Base-by-base conservation (phyloP, 2,888 invertebrate species). In the Oscheius myriophilus region DNA sequence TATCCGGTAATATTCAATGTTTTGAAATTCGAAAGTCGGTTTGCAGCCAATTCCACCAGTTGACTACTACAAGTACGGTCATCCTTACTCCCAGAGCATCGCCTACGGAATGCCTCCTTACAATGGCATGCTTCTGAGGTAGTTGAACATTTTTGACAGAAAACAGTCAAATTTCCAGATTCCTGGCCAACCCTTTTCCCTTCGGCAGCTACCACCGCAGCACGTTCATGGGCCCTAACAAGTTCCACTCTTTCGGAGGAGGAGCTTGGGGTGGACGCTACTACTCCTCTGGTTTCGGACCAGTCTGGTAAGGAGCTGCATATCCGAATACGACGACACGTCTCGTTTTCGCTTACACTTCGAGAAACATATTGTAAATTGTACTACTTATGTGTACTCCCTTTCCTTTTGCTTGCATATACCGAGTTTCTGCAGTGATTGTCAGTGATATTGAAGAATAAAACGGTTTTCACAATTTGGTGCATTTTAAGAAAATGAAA, bases 71-170 rank as follows among this genome's bases (percentile, higher is more conserved):
- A 61, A 61, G 39, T 61, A 61, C 33, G 61, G 61, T 25, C 61
- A 61, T 49, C 73, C 75, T 14, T 78, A 78, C 65, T 78, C 78
- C 42, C 75, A 78, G 62, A 75, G 67, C 68, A 57, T 78, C 62
- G 70, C 73, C 42, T 78, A 78, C 61, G 78, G 80, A 52, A 79
- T 80, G 78, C 80, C 80, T 26, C 80, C 80, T 39, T 76, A 79
- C 55, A 79, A 79, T 59, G 77, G 77, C 26, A 80, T 80, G 80
- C 65, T 80, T 14, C 67, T 73, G 70, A 70, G 78, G 70, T 73
- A 23, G 33, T 11, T 21, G 25, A 43, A 59, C 59, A 9, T 16
- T 45, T 51, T 25, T 21, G 23, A 51, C 16, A 49, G 33, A 39
- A 39, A 21, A 62, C 26, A n/a, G 16, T 23, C 11, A 0, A 49